A percentile compares a stretch with the other conserved stretches of the same genome.
Conservation (phyloP, 2,113 vertebrate species). For the Ceyx melanurus region DNA sequence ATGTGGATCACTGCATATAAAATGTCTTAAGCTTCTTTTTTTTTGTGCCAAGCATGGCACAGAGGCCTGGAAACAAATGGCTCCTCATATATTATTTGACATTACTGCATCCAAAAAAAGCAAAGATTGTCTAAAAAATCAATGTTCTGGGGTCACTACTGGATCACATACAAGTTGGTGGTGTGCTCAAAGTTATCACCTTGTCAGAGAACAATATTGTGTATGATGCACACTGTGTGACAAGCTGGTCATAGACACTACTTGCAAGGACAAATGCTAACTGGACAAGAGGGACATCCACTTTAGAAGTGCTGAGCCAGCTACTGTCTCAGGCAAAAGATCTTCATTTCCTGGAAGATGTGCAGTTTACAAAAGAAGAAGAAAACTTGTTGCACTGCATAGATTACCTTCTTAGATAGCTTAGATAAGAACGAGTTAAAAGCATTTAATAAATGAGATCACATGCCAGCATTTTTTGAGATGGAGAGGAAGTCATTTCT, state of each 20-base stretch:
- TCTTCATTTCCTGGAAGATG: constrained; percentile 49
- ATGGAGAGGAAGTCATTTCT: not conserved
- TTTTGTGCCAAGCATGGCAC: constrained; percentile 13
- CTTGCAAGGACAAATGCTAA: not conserved
- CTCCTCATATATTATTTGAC: not conserved
- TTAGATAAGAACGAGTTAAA: not conserved
- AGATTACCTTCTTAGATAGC: not conserved
- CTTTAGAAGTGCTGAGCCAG: constrained; percentile 1
- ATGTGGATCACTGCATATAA: constrained; percentile 37
- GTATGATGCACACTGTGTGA: not conserved
- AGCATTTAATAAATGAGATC: not conserved
- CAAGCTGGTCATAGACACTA: not conserved
- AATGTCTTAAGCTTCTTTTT: constrained; percentile 12
- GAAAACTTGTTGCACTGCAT: not conserved
- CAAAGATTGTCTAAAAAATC: not conserved
- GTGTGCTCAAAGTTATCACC: not conserved
- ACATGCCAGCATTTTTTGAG: not conserved
- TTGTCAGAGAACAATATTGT: not conserved
- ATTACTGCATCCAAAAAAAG: not conserved
- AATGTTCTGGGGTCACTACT: not conserved
- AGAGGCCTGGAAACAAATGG: constrained; percentile 45
- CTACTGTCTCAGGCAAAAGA: constrained; percentile 15
- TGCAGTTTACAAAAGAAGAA: not conserved
- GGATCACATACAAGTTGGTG: not conserved
- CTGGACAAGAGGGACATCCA: not conserved